Evolutionary conservation across 2,113 vertebrate species (phyloP).

Genomic region (Lepus europaeus): DNA sequence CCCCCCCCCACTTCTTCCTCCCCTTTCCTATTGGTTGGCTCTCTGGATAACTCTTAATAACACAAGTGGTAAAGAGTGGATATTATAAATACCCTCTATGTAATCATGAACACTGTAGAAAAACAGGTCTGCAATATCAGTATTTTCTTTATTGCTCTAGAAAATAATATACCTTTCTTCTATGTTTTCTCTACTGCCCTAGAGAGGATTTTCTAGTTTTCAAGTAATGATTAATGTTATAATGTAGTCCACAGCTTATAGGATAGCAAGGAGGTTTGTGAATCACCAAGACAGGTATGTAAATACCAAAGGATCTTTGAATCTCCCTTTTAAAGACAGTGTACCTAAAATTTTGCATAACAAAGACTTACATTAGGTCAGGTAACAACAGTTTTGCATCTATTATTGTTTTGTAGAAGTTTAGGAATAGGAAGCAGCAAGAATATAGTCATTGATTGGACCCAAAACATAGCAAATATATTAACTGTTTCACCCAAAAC

Average conservation of each 20-base stretch:
- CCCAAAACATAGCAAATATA: neutral
- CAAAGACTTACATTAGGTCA: neutral
- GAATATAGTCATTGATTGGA: neutral
- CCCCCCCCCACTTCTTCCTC: neutral
- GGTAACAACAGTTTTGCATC: neutral
- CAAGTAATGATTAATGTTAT: neutral
- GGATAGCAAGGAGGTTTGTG: neutral
- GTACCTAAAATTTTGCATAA: neutral
- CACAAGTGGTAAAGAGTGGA: neutral
- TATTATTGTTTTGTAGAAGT: neutral
- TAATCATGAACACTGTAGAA: neutral
- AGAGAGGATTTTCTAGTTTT: neutral
- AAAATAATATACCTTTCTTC: neutral
- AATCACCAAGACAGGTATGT: neutral
- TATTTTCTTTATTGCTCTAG: neutral
- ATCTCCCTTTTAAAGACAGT: neutral
- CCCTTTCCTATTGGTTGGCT: neutral
- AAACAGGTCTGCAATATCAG: neutral
- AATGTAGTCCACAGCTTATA: neutral
- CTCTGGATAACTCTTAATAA: neutral
- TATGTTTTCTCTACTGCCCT: neutral
- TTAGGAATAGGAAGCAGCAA: neutral
- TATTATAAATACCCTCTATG: neutral
- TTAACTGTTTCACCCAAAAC: neutral
- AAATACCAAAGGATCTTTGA: neutral